A percentile compares a stretch with the other conserved stretches of the same genome.
Evolutionary conservation across 2,113 vertebrate genomes (phyloP).

Genomic region (Rhegmatorhina hoffmannsi): DNA sequence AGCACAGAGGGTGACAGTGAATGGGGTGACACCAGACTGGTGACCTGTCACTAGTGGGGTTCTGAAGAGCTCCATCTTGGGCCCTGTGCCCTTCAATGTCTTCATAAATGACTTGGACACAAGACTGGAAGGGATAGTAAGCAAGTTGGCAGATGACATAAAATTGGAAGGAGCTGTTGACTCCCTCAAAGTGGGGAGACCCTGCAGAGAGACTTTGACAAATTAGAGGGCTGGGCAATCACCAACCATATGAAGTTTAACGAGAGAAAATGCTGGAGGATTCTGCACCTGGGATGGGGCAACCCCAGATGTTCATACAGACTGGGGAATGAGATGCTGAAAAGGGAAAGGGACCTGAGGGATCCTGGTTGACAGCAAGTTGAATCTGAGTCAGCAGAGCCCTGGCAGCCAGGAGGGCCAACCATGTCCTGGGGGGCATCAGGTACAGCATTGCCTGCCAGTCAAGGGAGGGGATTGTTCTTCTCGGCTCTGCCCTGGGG

Average conservation of each 20-base stretch:
- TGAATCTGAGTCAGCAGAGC: background rate
- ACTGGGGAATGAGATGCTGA: background rate
- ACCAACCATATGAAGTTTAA: background rate
- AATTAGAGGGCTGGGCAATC: background rate
- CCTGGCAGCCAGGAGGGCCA: background rate
- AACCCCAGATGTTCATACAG: background rate
- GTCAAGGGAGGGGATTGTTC: background rate
- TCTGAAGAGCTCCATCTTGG: background rate
- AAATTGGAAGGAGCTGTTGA: background rate
- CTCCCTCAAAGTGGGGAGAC: background rate
- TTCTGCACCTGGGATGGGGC: background rate
- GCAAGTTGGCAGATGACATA: background rate
- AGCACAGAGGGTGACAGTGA: background rate
- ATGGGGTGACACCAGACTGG: background rate
- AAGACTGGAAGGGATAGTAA: background rate
- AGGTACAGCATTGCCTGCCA: background rate
- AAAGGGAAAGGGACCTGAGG: background rate
- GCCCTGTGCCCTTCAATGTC: background rate
- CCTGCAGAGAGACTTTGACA: background rate
- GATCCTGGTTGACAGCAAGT: background rate
- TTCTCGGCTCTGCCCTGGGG: background rate
- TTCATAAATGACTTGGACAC: background rate
- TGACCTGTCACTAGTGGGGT: background rate
- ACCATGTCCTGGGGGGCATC: background rate
- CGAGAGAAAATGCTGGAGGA: background rate